Conservation (phyloP, 2,113 vertebrate species). For the Rousettus leschenaultii region DNA sequence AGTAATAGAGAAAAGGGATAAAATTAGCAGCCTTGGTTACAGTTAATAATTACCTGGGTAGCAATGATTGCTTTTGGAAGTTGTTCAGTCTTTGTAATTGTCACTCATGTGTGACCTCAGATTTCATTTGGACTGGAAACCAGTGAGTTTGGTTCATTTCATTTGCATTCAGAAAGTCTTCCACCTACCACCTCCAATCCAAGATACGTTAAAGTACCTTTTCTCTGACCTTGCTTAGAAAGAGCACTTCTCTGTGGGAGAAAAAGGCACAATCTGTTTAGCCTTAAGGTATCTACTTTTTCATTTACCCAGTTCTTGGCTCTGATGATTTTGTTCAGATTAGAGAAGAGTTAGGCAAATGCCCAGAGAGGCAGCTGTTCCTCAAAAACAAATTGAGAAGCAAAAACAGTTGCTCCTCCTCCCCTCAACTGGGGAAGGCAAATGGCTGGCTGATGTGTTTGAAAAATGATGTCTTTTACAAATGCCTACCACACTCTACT, state of each 20-base stretch:
- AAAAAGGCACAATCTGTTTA: conserved; percentile 40
- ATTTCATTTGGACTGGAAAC: conserved; percentile 21
- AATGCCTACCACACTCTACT: neutral
- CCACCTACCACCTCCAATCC: no score
- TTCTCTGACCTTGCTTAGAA: neutral
- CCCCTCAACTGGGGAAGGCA: neutral
- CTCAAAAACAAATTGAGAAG: conserved; percentile 54
- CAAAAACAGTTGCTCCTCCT: conserved; percentile 37
- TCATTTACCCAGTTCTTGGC: conserved; percentile 27
- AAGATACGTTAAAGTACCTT: neutral
- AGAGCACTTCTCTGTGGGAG: neutral
- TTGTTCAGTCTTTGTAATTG: neutral
- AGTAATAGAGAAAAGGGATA: conserved; percentile 47
- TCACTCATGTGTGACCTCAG: conserved; percentile 31
- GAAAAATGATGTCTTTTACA: neutral
- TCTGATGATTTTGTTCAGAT: conserved; percentile 54
- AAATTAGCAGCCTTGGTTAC: conserved; percentile 48
- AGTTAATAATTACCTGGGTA: conserved; percentile 52
- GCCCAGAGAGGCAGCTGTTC: conserved; percentile 60
- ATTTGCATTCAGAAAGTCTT: conserved; percentile 22
- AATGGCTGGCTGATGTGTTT: neutral
- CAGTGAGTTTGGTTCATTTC: conserved; percentile 7
- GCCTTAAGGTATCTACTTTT: conserved; percentile 27
- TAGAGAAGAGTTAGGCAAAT: conserved; percentile 55
- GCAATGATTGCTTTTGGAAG: conserved; percentile 50